Conservation (phyloP, 1,140 invertebrate genomes). For the Plectus sambesii region DNA sequence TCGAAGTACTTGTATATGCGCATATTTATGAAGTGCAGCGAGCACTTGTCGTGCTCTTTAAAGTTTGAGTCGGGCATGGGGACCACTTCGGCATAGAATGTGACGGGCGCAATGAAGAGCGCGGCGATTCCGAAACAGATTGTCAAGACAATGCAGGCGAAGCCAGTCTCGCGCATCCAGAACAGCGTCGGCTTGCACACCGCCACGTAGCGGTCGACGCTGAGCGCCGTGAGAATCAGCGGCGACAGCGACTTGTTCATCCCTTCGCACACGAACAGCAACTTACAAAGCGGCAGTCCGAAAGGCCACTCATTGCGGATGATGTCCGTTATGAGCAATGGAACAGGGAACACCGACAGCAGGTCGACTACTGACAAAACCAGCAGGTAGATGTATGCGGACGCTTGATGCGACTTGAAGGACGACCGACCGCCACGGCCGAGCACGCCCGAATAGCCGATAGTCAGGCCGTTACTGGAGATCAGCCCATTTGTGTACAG, state of each 20-base stretch:
- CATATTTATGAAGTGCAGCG: slow-evolving; percentile 24
- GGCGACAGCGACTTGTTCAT: slow-evolving; percentile 39
- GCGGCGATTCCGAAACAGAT: slow-evolving; percentile 28
- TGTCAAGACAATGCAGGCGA: slow-evolving; percentile 28
- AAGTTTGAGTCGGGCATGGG: slow-evolving; percentile 18
- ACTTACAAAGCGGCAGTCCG: slow-evolving; percentile 28
- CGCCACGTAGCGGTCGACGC: slow-evolving; percentile 38
- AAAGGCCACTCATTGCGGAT: slow-evolving; percentile 30
- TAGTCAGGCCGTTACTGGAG: too few species aligned
- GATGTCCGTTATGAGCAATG: slow-evolving; percentile 29
- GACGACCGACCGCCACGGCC: too few species aligned
- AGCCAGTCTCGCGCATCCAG: slow-evolving; percentile 33
- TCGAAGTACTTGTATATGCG: slow-evolving; percentile 23
- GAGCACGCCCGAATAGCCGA: too few species aligned
- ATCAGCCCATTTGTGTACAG: slow-evolving; percentile 6
- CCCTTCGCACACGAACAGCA: slow-evolving; percentile 33
- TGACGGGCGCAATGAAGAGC: slow-evolving; percentile 35
- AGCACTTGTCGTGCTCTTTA: slow-evolving; percentile 19
- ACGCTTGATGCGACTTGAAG: too few species aligned
- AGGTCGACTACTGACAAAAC: slow-evolving; percentile 37
- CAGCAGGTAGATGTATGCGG: slow-evolving; percentile 35
- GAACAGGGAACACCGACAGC: slow-evolving; percentile 33
- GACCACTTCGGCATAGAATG: slow-evolving; percentile 18
- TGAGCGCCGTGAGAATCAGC: slow-evolving; percentile 33
- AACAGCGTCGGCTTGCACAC: slow-evolving; percentile 34